Percentiles rank a stretch among this genome's conserved stretches.
phyloP scores from a whole-genome alignment of 2,113 vertebrate genomes.

The Rhodinocichla rosea region DNA sequence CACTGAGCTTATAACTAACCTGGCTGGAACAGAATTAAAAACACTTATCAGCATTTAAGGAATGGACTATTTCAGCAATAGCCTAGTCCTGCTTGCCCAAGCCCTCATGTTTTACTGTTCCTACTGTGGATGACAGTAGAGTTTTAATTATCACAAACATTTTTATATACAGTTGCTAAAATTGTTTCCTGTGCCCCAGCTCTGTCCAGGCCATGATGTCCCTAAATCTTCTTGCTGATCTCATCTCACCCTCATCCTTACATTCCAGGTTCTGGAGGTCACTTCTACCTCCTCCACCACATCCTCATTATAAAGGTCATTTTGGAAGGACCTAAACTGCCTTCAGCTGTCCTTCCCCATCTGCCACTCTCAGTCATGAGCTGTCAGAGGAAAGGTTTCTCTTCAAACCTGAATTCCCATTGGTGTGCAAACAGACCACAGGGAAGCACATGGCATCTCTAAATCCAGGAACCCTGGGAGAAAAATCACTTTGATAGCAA shows the following conservation, averaged over 20 bases:
- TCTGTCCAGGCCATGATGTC: neutral
- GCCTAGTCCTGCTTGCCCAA: neutral
- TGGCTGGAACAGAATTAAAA: constrained; percentile 47
- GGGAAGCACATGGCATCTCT: neutral
- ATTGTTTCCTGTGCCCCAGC: neutral
- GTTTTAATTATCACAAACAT: constrained; percentile 13
- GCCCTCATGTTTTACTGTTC: neutral
- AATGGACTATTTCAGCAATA: neutral
- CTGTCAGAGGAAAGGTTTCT: neutral
- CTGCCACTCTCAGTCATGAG: neutral
- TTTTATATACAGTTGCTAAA: neutral
- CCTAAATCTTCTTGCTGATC: neutral
- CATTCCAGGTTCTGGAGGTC: neutral
- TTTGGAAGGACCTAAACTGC: neutral
- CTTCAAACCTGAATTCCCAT: neutral
- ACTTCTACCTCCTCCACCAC: neutral
- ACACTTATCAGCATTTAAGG: constrained; percentile 64
- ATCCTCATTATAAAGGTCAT: neutral
- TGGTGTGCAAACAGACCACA: neutral
- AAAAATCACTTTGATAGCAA: neutral
- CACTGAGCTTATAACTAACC: constrained; percentile 51
- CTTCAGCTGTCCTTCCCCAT: neutral
- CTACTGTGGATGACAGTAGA: neutral
- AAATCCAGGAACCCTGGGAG: neutral
- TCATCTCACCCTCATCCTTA: neutral